These are phyloP conservation scores for Ataeniobius toweri DNA, from an alignment of 2,797 vertebrate species.

Conservation along the genomic window DNA sequence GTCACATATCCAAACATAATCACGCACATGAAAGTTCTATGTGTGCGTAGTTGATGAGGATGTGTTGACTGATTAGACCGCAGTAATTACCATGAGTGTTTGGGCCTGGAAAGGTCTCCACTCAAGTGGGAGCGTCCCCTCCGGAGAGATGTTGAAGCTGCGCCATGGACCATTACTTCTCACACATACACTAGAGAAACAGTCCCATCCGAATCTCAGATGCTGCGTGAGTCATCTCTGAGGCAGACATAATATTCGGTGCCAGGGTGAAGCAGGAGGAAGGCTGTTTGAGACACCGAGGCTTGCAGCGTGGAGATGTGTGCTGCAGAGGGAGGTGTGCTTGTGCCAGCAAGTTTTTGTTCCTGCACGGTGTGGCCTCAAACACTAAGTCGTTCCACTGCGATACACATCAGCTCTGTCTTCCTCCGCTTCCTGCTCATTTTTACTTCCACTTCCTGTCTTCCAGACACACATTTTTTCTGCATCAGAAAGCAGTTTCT, in stretches of 20 bases:
- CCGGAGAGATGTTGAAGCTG: constrained; percentile 58
- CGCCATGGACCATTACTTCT: constrained; percentile 60
- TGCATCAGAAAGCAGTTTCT: constrained; percentile 35
- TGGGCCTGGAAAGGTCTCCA: constrained; percentile 69
- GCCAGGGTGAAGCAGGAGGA: constrained; percentile 31
- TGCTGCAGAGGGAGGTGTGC: constrained; percentile 60
- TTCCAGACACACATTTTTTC: constrained; percentile 20
- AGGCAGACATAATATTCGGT: constrained; percentile 45
- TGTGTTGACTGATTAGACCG: constrained; percentile 82
- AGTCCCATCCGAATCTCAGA: constrained; percentile 54
- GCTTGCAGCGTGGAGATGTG: constrained; percentile 49
- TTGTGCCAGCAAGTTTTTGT: constrained; percentile 69
- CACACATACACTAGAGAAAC: constrained; percentile 25
- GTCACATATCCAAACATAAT: constrained; percentile 29
- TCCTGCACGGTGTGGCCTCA: constrained; percentile 52
- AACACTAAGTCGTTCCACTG: constrained; percentile 48
- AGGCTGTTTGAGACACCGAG: constrained; percentile 49
- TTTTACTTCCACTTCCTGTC: constrained; percentile 33
- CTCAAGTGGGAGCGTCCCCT: constrained; percentile 68
- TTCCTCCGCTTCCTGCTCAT: constrained; percentile 13
- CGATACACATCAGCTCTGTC: constrained; percentile 43
- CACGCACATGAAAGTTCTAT: constrained; percentile 13
- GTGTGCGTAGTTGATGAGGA: constrained; percentile 72
- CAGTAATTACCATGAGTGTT: constrained; percentile 81
- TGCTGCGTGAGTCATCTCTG: constrained; percentile 68